These are phyloP conservation scores for Anastatus disparis DNA, from an alignment of 1,140 invertebrate species.

Conservation along the genomic window DNA sequence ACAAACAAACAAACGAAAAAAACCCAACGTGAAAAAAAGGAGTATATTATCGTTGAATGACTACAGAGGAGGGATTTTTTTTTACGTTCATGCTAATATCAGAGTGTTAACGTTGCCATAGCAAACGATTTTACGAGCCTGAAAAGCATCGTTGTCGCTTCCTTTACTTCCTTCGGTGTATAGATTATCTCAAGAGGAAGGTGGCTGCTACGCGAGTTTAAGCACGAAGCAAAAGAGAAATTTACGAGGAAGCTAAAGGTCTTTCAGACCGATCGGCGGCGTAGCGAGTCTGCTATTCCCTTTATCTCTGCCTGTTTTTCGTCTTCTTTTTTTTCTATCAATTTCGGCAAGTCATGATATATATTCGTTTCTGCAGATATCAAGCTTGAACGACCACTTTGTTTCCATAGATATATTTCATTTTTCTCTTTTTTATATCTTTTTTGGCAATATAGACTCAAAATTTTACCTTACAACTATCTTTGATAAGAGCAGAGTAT, in stretches of 20 bases:
- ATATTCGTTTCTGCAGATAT: not conserved
- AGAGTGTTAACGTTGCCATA: not conserved
- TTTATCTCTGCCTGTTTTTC: not conserved
- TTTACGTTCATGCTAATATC: constrained; percentile 19
- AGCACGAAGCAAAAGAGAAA: not conserved
- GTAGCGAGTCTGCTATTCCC: too few species aligned
- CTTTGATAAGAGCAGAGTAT: too few species aligned
- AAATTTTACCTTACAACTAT: not conserved
- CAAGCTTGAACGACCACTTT: not conserved
- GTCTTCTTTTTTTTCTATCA: too few species aligned
- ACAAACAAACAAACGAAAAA: too few species aligned
- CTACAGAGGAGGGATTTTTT: not conserved
- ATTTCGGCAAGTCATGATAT: constrained; percentile 2
- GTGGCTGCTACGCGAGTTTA: too few species aligned
- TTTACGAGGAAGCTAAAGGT: constrained; percentile 1
- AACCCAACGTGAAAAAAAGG: too few species aligned
- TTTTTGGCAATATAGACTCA: too few species aligned
- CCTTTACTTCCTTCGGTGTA: not conserved
- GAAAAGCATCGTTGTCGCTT: not conserved
- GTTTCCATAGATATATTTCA: not conserved
- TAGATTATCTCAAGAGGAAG: not conserved
- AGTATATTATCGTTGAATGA: not conserved
- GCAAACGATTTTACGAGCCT: not conserved
- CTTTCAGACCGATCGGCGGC: constrained; percentile 8
- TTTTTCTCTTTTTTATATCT: too few species aligned